Percentiles rank a stretch among this genome's conserved stretches.
These are phyloP conservation scores for Nothocercus nigrocapillus DNA, from an alignment of 2,113 vertebrate species.

Conservation along the genomic window DNA sequence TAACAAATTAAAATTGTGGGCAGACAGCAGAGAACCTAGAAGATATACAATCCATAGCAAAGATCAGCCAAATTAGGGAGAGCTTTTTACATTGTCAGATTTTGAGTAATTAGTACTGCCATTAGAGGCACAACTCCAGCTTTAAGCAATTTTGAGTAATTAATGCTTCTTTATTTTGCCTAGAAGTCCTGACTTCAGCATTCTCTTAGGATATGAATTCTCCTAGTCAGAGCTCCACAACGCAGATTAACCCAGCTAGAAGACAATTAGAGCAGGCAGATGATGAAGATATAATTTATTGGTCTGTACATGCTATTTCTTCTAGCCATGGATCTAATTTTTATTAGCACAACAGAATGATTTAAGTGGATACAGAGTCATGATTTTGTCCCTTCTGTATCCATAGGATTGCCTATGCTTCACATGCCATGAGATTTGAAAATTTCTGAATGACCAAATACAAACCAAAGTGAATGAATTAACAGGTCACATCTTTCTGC, in stretches of 20 bases:
- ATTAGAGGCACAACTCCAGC: constrained; percentile 37
- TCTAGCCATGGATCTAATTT: neutral
- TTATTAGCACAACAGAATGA: neutral
- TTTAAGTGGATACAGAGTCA: neutral
- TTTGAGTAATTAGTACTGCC: constrained; percentile 46
- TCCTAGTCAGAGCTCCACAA: constrained; percentile 14
- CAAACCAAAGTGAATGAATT: neutral
- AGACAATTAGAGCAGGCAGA: constrained; percentile 24
- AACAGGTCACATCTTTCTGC: neutral
- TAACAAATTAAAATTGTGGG: constrained; percentile 2
- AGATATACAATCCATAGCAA: neutral
- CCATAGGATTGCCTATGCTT: neutral
- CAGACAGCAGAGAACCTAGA: neutral
- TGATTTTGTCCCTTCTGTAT: neutral
- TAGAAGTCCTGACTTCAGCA: constrained; percentile 64
- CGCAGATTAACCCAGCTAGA: constrained; percentile 22
- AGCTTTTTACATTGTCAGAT: neutral
- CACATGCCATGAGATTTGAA: neutral
- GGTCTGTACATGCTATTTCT: neutral
- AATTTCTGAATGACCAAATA: neutral
- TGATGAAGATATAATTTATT: constrained; percentile 36
- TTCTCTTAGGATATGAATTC: constrained; percentile 32
- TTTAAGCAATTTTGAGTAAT: constrained; percentile 58
- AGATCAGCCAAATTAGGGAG: constrained; percentile 21
- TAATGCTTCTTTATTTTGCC: constrained; percentile 47